These are phyloP conservation scores for Oxyscelio sp. DNA, from an alignment of 2,888 invertebrate genomes.

Conservation along the genomic window DNA sequence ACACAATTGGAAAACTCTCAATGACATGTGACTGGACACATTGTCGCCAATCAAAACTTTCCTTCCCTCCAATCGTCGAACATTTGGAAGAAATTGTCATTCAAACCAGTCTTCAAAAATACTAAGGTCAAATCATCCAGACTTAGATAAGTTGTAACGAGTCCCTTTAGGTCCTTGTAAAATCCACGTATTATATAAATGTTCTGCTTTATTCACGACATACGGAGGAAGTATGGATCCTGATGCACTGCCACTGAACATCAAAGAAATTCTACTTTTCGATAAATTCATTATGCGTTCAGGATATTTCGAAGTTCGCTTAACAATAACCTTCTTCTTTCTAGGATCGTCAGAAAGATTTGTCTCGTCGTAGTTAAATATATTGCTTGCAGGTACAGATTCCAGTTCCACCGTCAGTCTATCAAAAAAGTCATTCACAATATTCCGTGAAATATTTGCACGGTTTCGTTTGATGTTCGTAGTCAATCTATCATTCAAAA, in stretches of 20 bases:
- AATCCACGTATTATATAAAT: slow-evolving; percentile 21
- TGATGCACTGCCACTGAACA: slow-evolving; percentile 31
- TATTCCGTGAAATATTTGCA: slow-evolving; percentile 7
- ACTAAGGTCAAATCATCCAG: background rate
- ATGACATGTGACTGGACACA: slow-evolving; percentile 19
- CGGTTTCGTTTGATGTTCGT: slow-evolving; percentile 33
- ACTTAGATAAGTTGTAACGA: slow-evolving; percentile 26
- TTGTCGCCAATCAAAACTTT: slow-evolving; percentile 31
- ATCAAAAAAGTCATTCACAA: slow-evolving; percentile 31
- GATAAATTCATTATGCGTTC: slow-evolving; percentile 33
- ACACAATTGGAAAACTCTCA: background rate
- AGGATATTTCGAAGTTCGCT: slow-evolving; percentile 18
- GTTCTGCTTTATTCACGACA: slow-evolving; percentile 26
- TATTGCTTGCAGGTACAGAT: slow-evolving; percentile 12
- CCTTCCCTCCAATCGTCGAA: background rate
- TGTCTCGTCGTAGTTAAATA: slow-evolving; percentile 53
- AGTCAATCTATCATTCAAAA: slow-evolving; percentile 26
- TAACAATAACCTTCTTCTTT: slow-evolving; percentile 23
- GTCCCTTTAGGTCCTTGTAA: slow-evolving; percentile 1
- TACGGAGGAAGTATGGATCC: slow-evolving; percentile 24
- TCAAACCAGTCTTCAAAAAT: background rate
- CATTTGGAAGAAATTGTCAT: background rate
- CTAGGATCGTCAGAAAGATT: slow-evolving; percentile 36
- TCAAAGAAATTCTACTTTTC: slow-evolving; percentile 26
- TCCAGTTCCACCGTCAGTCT: slow-evolving; percentile 1